phyloP scores from a whole-genome alignment of 1,140 invertebrate genomes.

The Lepidostoma basale region DNA sequence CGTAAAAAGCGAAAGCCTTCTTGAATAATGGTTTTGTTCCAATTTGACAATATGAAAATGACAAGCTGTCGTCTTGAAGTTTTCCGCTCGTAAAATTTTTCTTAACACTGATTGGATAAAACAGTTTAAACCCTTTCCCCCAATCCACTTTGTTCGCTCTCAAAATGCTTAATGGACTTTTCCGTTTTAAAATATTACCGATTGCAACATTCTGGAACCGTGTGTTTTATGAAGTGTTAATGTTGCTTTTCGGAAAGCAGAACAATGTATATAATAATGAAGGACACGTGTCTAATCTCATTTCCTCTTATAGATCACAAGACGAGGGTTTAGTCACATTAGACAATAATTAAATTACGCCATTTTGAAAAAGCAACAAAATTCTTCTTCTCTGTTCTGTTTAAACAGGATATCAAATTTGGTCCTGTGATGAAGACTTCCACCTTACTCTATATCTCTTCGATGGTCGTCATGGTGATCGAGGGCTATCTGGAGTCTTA shows the following conservation, averaged over 20 bases:
- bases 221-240: background rate
- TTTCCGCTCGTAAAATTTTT: conserved; percentile 26
- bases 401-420: too few species aligned
- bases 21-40: conserved; percentile 36
- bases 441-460: too few species aligned
- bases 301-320: too few species aligned
- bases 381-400: too few species aligned
- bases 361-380: too few species aligned
- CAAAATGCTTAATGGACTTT: conserved; percentile 18
- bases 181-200: conserved; percentile 2
- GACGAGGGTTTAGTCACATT: too few species aligned
- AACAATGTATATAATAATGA: too few species aligned
- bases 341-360: too few species aligned
- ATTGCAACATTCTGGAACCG: background rate
- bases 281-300: too few species aligned
- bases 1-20: conserved; percentile 25
- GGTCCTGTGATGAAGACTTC: too few species aligned
- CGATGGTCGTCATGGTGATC: too few species aligned
- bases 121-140: conserved; percentile 20
- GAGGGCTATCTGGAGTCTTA: too few species aligned
- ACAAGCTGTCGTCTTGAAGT: conserved; percentile 32
- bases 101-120: conserved; percentile 29
- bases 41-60: conserved; percentile 36
- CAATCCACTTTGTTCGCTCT: background rate
- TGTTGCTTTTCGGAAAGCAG: background rate